Percentiles rank a stretch among this genome's conserved stretches.
Evolutionary conservation across 2,888 invertebrate genomes (phyloP).

Genomic region (Asteroscopus sphinx): DNA sequence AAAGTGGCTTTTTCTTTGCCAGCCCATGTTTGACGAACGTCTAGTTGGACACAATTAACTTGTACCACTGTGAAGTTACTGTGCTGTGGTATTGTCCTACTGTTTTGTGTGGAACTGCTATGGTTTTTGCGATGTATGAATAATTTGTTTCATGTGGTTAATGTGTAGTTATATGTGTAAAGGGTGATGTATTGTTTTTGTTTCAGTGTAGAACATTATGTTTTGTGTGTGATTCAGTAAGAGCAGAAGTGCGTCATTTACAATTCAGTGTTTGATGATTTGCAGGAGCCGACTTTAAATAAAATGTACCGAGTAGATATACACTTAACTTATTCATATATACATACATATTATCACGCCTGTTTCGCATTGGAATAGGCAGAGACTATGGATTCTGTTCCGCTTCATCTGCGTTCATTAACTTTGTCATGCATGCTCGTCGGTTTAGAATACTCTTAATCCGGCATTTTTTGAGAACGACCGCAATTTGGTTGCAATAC

Average conservation of each 20-base stretch:
- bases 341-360: no score
- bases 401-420: no score
- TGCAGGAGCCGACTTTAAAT: not conserved
- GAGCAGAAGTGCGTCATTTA: not conserved
- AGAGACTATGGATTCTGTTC: no score
- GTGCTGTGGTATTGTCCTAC: constrained; percentile 42
- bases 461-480: no score
- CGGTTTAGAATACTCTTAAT: no score
- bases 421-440: no score
- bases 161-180: not conserved
- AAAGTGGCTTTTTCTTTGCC: constrained; percentile 72
- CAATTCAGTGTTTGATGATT: not conserved
- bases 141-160: constrained; percentile 37
- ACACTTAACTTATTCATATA: no score
- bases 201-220: constrained; percentile 7
- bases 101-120: constrained; percentile 37
- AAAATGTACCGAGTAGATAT: no score
- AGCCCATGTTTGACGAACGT: constrained; percentile 58
- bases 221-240: not conserved
- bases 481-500: no score
- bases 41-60: constrained; percentile 59
- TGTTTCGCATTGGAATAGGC: no score
- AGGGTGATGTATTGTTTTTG: constrained; percentile 8
- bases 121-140: constrained; percentile 45
- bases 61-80: constrained; percentile 44